Evolutionary conservation across 2,888 invertebrate genomes (phyloP).

Genomic region (Tromatobia lineatoria): DNA sequence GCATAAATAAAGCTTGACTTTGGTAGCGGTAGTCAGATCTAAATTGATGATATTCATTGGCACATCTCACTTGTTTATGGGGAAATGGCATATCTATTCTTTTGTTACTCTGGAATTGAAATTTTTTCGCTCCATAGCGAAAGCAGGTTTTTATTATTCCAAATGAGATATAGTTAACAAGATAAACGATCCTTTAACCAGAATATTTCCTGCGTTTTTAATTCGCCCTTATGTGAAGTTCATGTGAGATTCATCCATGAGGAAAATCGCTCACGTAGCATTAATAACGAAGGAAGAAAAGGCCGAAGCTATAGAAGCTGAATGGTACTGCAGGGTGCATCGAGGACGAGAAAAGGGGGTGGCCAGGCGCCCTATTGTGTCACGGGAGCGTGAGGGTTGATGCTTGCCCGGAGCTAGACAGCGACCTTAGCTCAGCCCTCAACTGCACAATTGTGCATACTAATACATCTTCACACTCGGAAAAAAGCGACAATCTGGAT

Average conservation of each 20-base stretch:
- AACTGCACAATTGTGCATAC: slow-evolving; percentile 37
- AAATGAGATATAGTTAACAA: too few relatives aligned
- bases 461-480: slow-evolving; percentile 19
- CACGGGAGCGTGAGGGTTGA: slow-evolving; percentile 34
- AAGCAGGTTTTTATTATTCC: too few relatives aligned
- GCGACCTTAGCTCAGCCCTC: slow-evolving; percentile 38
- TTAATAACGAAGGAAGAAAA: slow-evolving; percentile 72
- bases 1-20: too few relatives aligned
- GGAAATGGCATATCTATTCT: too few relatives aligned
- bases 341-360: slow-evolving; percentile 48
- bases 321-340: slow-evolving; percentile 31
- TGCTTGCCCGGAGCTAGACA: slow-evolving; percentile 52
- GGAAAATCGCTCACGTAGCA: slow-evolving; percentile 74
- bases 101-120: too few relatives aligned
- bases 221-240: slow-evolving; percentile 5
- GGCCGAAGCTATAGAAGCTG: slow-evolving; percentile 15
- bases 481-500: slow-evolving; percentile 30
- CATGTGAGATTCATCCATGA: slow-evolving; percentile 58
- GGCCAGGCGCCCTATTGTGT: slow-evolving; percentile 59
- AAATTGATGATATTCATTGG: too few relatives aligned
- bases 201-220: not conserved
- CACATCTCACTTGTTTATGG: too few relatives aligned
- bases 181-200: not conserved
- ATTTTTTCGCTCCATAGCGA: too few relatives aligned
- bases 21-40: too few relatives aligned